Base-by-base conservation (phyloP, 2,113 vertebrate genomes). In the Bubalus kerabau region DNA sequence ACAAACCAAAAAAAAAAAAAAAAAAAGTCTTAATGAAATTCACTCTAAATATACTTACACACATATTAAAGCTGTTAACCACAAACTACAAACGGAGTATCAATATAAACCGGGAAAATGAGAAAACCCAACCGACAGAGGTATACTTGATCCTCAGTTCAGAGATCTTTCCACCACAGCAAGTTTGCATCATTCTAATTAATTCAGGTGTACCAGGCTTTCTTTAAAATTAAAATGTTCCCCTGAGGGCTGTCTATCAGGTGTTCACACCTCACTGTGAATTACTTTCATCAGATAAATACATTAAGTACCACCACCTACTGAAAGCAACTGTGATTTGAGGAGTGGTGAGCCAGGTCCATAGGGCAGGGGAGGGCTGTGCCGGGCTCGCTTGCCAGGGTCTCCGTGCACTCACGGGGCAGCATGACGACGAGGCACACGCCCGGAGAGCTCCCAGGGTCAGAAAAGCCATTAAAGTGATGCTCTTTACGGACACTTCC, bases 171-270 rank as follows among this genome's bases (percentile, higher is more conserved):
- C 50, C 62, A 60, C 43, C 12, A 32, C 1, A 43, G n/a, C 19
- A 52, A 60, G 46, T 32, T 13, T 19, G 21, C 19, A 52, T 62
- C 81, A 92, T 84, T 60, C 87, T 64, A 82, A 91, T 85, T 80
- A 94, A 81, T 14, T 64, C 48, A 7, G 28, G 36, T 59, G 46
- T 86, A n/a, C 40, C 74, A 94, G 64, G 57, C 52, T 95, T 95
- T 92, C 93, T 84, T 93, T 94, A 90, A 93, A 92, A 92, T 87
- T 54, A 88, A 94, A 91, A 82, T 54, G 48, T 26, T 78, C 92
- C 67, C 92, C 54, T 43, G 46, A 74, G 81, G 50, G 71, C 64
- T 96, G 24, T 80, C 95, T 94, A 74, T 87, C 84, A 74, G 81
- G 56, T 90, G 80, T 80, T 95, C 80, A 78, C 60, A 85, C 36